phyloP scores from a whole-genome alignment of 2,113 vertebrate genomes.

The Sakesphorus luctuosus region DNA sequence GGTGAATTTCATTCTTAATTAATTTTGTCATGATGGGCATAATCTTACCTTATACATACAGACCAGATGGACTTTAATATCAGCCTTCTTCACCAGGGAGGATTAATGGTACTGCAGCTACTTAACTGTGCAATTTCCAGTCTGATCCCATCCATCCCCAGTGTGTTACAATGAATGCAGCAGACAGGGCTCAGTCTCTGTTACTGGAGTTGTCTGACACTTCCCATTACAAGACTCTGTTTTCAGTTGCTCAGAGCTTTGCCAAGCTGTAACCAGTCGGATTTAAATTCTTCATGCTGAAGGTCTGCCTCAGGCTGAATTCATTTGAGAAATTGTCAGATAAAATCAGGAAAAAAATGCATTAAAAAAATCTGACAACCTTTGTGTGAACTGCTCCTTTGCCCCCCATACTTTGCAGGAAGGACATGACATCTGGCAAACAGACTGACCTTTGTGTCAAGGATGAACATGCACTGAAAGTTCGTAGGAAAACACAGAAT shows the following conservation, averaged over 20 bases:
- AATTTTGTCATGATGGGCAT: neutral
- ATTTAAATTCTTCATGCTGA: conserved; percentile 58
- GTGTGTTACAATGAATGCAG: neutral
- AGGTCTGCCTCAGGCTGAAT: conserved; percentile 45
- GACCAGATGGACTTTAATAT: conserved; percentile 10
- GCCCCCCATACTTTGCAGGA: neutral
- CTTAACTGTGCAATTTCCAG: conserved; percentile 56
- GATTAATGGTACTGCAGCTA: conserved; percentile 24
- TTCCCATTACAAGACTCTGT: conserved; percentile 60
- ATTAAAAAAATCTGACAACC: conserved; percentile 20
- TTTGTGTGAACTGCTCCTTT: neutral
- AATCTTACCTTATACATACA: neutral
- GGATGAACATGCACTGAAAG: neutral
- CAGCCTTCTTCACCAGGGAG: neutral
- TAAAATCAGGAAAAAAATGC: conserved; percentile 35
- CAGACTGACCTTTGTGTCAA: conserved; percentile 4
- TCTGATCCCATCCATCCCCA: conserved; percentile 40
- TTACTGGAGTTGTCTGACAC: conserved; percentile 56
- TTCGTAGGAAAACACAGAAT: neutral
- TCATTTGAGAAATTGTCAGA: conserved; percentile 41
- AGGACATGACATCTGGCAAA: conserved; percentile 30
- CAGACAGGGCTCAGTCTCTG: neutral
- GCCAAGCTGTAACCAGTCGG: conserved; percentile 41
- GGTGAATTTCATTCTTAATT: neutral
- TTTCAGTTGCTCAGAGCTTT: conserved; percentile 50